These are phyloP conservation scores for Mesitornis unicolor DNA, from an alignment of 2,113 vertebrate genomes.

Conservation along the genomic window DNA sequence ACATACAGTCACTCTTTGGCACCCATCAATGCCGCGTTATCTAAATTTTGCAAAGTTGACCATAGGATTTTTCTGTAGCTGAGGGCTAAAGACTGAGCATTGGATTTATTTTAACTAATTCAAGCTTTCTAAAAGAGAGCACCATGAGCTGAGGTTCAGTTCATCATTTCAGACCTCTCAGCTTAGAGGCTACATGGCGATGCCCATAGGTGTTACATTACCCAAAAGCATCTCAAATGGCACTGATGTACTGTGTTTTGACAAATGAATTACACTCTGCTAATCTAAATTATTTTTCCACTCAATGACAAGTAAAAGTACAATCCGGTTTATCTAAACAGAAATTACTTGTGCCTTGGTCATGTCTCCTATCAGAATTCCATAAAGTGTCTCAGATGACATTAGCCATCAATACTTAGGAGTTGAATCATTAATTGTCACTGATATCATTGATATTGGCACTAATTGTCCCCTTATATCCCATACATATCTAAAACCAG, in stretches of 20 bases:
- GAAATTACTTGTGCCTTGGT: not conserved
- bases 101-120: not conserved
- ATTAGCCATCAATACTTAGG: not conserved
- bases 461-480: fast-evolving
- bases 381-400: not conserved
- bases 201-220: not conserved
- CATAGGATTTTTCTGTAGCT: not conserved
- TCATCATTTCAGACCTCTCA: not conserved
- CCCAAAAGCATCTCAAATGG: not conserved
- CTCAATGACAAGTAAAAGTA: not conserved
- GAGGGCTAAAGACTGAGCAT: not conserved
- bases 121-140: not conserved
- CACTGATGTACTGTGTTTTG: not conserved
- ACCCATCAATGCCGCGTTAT: fast-evolving
- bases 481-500: not conserved
- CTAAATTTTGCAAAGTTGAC: not conserved
- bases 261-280: not conserved
- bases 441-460: too few relatives aligned
- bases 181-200: not conserved
- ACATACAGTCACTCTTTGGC: fast-evolving
- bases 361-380: not conserved
- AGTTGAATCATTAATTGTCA: not conserved
- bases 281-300: not conserved
- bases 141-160: not conserved
- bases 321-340: not conserved